Conservation (phyloP, 1,140 invertebrate genomes). For the Wiebesia pumilae region DNA sequence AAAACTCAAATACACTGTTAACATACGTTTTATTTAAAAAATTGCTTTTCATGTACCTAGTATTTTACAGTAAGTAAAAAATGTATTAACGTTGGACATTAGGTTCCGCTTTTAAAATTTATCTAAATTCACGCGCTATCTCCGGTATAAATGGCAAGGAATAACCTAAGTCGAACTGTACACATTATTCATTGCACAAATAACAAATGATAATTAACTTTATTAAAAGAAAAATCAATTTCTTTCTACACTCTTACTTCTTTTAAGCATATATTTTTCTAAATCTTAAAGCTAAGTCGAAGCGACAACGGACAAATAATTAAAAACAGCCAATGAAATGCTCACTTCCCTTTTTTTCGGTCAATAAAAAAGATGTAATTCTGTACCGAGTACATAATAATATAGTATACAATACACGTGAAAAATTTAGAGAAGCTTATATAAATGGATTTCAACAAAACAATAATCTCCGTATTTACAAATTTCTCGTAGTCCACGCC, state of each 20-base stretch:
- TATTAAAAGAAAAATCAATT: conserved; percentile 6
- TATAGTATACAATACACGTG: conserved; percentile 15
- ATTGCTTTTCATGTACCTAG: conserved; percentile 59
- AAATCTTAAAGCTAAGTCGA: not conserved
- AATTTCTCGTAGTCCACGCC: conserved; percentile 13
- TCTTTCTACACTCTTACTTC: conserved; percentile 10
- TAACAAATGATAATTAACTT: conserved; percentile 40
- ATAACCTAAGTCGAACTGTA: conserved; percentile 40
- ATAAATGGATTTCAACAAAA: conserved; percentile 10
- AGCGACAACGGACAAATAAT: conserved; percentile 5
- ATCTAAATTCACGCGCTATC: conserved; percentile 36
- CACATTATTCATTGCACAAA: conserved; percentile 50
- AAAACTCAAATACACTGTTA: conserved; percentile 55
- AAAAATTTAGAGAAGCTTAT: not conserved
- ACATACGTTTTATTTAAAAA: conserved; percentile 65
- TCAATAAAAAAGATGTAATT: conserved; percentile 22
- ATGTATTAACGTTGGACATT: conserved; percentile 47
- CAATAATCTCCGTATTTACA: conserved; percentile 42
- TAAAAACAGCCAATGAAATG: conserved; percentile 19
- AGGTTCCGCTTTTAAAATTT: conserved; percentile 46
- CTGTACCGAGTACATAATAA: conserved; percentile 5
- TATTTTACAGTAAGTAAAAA: conserved; percentile 70
- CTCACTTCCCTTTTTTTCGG: not conserved
- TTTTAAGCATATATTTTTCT: not conserved
- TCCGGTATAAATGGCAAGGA: conserved; percentile 43